Evolutionary conservation across 2,113 vertebrate species (phyloP), one percentile per base, ranked within the genome.

Genomic region (Semicossyphus pulcher): DNA sequence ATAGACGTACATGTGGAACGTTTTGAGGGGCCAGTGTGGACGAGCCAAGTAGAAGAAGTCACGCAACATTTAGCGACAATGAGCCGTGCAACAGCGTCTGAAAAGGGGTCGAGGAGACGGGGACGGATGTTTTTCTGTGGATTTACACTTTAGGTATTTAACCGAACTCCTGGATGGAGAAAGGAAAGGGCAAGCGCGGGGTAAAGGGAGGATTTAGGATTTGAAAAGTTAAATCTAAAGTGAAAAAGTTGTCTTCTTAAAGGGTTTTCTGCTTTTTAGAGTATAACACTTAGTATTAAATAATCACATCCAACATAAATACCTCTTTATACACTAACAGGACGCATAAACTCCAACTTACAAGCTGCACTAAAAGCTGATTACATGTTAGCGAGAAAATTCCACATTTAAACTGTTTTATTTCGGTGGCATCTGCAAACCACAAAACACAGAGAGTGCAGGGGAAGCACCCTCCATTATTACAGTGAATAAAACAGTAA

Each of bases 11-110:
- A 79, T 66, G 70, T 81, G 87, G 63, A 85, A 81, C 66, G 20
- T 71, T 84, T 71, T 51, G 67, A 74, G 56, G 66, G 69, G 53
- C 72, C 21, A 1, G 21, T 41, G 72, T 47, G 39, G 65, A 74
- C 32, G 57, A 76, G 82, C 45, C 54, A 45, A 83, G 65, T 74
- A 47, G 73, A 79, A 59, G 83, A 66, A 83, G 89, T 84, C 85
- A 88, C 78, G 83, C 75, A 81, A 86, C 79, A 82, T 88, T 89
- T 84, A 73, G 72, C 68, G 73, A 87, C 81, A 87, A 78, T 77
- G 84, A 86, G 80, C 78, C 84, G n/a, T 81, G 78, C 42, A 72
- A 14, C 36, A 44, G 25, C 47, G 12, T 44, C 67, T 58, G 60
- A 67, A 68, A 66, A 31, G 73, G 45, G 62, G 49, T 14, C 0